Evolutionary conservation across 2,888 invertebrate species (phyloP), one percentile per base, ranked within the genome.

Genomic region (Caenorhabditis zanzibari): DNA sequence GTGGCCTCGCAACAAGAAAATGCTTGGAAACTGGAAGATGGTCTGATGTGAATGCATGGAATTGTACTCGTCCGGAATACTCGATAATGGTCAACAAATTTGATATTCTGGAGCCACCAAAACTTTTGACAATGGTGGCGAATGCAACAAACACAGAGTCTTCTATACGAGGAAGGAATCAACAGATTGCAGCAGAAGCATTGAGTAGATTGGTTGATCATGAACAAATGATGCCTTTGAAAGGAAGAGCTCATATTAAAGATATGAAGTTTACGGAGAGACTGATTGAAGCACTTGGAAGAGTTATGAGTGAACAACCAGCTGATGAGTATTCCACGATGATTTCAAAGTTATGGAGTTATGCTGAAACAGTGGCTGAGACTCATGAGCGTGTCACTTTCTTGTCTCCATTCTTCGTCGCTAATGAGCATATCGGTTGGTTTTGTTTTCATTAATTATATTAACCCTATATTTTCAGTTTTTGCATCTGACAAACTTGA

Each of bases 1-100:
- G 86, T 44, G 91, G 91, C 4, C 81, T 91, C 19, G 89, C 90
- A 0, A 90, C 90, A 0, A 52, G 91, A 59, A 84, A 82, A 44
- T 91, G 91, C 76, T 69, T 77, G 14, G 74, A 82, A 52, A 76
- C 82, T 26, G 88, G 86, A 6, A 56, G 86, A 64, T 91, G 91
- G 91, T 69, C 85, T 5, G 74, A 75, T n/a, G 88, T 90, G 61
- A 82, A 89, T 44, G 74, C 83, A 9, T 88, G 89, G 85, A 91
- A 91, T 73, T 91, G 91, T 80, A 91, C 91, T 7, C 72, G 88
- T 22, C 84, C 84, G 0, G 86, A 87, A 64, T 88, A 86, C 47
- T 85, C 86, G 0, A 81, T 85, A 3, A 84, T 88, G 84, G 85
- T 88, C 35, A 85, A 85, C 66, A 86, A 86, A 75, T 87, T 85